Conservation (phyloP, 2,797 vertebrate genomes). For the Erpetoichthys calabaricus region DNA sequence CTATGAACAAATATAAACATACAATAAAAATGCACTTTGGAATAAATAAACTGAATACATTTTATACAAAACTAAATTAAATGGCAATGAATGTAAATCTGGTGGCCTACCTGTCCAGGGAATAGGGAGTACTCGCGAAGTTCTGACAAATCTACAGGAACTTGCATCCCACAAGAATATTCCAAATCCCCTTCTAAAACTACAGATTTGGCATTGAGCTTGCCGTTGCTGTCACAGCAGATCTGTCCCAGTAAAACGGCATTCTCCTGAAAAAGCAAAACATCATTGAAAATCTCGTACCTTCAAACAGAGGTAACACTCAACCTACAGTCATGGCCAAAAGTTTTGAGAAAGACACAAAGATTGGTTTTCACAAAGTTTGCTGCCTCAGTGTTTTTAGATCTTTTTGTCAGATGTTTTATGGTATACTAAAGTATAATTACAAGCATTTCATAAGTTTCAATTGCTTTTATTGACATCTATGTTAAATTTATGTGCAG, state of each 20-base stretch:
- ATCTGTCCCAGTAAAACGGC: conserved; percentile 70
- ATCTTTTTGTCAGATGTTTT: too few relatives aligned
- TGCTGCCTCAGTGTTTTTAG: too few relatives aligned
- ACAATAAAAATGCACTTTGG: too few relatives aligned
- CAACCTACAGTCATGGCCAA: not conserved
- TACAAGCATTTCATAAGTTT: not conserved
- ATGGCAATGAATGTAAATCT: too few relatives aligned
- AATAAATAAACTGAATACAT: too few relatives aligned
- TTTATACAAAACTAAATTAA: too few relatives aligned
- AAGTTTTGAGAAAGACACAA: too few relatives aligned
- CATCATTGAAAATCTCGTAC: not conserved
- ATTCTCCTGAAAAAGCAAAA: conserved; percentile 39
- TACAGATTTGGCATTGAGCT: conserved; percentile 74
- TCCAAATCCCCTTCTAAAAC: conserved; percentile 71
- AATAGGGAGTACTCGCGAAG: conserved; percentile 79
- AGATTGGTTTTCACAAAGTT: too few relatives aligned
- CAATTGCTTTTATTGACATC: not conserved
- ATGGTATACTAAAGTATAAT: too few relatives aligned
- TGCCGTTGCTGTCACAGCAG: conserved; percentile 81
- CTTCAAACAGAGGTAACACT: not conserved
- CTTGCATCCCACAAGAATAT: conserved; percentile 46
- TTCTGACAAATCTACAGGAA: conserved; percentile 72
- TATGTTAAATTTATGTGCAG: too few relatives aligned
- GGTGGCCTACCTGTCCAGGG: conserved; percentile 73
- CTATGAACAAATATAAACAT: too few relatives aligned